phyloP scores from a whole-genome alignment of 1,140 invertebrate genomes.

The Microvelia longipes region DNA sequence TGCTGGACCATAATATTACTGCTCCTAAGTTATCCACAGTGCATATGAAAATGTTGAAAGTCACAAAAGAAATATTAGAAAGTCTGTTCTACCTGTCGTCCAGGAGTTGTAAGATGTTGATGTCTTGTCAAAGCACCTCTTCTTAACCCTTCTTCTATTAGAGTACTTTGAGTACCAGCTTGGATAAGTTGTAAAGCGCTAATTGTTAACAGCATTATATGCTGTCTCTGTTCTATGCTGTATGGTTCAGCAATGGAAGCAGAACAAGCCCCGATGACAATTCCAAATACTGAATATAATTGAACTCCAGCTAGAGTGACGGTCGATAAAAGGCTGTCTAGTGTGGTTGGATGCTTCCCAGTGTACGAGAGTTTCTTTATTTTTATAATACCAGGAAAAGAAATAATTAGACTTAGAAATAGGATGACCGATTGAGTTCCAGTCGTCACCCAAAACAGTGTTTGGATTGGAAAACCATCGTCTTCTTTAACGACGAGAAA shows the following conservation, averaged over 20 bases:
- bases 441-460: slow-evolving; percentile 33
- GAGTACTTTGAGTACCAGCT: slow-evolving; percentile 39
- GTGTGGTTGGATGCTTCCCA: slow-evolving; percentile 28
- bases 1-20: too few species aligned
- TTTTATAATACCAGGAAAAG: slow-evolving; percentile 27
- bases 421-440: slow-evolving; percentile 34
- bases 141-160: slow-evolving; percentile 43
- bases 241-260: slow-evolving; percentile 30
- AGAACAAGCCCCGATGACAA: slow-evolving; percentile 35
- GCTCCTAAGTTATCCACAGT: too few species aligned
- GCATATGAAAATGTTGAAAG: too few species aligned
- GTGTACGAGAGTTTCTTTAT: slow-evolving; percentile 35
- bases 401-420: slow-evolving; percentile 26
- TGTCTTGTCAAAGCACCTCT: slow-evolving; percentile 36
- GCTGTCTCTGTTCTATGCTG: slow-evolving; percentile 22
- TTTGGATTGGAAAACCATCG: slow-evolving; percentile 33
- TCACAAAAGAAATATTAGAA: too few species aligned
- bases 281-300: slow-evolving; percentile 40
- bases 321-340: slow-evolving; percentile 36
- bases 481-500: slow-evolving; percentile 45
- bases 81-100: slow-evolving; percentile 39
- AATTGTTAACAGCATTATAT: slow-evolving; percentile 34
- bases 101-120: slow-evolving; percentile 42
- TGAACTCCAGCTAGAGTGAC: slow-evolving; percentile 39
- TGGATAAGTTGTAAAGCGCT: slow-evolving; percentile 39